A percentile compares a stretch with the other conserved stretches of the same genome.
These are phyloP conservation scores for Eudasyphora cyanicolor DNA, from an alignment of 2,888 invertebrate species.

Conservation along the genomic window DNA sequence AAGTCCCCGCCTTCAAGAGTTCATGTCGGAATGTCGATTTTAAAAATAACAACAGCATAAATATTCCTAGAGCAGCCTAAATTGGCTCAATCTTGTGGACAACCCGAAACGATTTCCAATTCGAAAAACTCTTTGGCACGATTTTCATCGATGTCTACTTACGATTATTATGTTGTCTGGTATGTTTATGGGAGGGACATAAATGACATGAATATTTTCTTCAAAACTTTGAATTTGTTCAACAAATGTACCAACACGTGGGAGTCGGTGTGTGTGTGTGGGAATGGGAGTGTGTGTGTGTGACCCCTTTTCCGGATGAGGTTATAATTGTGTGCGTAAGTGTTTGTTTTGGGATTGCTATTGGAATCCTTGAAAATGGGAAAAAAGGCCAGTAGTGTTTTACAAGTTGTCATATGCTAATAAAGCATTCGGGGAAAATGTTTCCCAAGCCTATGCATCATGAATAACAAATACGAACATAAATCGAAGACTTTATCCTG, in stretches of 20 bases:
- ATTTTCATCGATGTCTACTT: conserved; percentile 7
- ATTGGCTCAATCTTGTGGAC: neutral
- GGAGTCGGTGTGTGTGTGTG: no score
- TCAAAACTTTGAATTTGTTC: conserved; percentile 20
- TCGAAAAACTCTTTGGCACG: neutral
- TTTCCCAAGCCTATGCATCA: conserved; percentile 34
- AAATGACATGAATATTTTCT: conserved; percentile 17
- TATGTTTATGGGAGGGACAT: neutral
- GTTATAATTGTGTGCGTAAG: neutral
- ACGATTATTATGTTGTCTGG: conserved; percentile 13
- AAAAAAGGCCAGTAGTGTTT: conserved; percentile 28
- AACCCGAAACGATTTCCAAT: neutral
- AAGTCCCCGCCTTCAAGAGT: conserved; percentile 1
- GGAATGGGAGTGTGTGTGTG: no score
- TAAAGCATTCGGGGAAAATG: conserved; percentile 44
- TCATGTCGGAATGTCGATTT: neutral
- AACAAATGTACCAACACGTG: neutral
- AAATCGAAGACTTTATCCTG: neutral
- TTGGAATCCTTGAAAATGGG: conserved; percentile 18
- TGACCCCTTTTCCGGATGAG: conserved; percentile 43
- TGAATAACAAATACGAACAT: conserved; percentile 50
- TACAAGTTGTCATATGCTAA: conserved; percentile 55
- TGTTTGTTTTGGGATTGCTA: neutral
- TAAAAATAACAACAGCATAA: neutral
- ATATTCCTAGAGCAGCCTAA: neutral